Evolutionary conservation across 2,113 vertebrate genomes (phyloP).

Genomic region (Agapornis roseicollis): DNA sequence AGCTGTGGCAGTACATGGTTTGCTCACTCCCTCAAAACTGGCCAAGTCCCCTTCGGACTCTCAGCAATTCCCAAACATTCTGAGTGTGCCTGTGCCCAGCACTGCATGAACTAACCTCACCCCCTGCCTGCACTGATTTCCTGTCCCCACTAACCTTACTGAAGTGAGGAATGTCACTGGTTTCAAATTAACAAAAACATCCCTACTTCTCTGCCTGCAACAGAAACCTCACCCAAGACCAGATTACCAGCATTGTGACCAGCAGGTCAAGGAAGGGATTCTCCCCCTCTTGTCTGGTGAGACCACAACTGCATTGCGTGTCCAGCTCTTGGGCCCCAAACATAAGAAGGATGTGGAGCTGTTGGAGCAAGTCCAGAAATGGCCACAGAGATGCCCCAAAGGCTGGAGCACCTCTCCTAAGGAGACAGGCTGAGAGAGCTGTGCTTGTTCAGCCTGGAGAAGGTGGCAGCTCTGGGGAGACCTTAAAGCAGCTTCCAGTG

Average conservation of each 20-base stretch:
- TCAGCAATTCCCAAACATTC: rapidly evolving
- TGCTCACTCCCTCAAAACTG: background rate
- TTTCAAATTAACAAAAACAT: rapidly evolving
- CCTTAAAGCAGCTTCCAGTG: background rate
- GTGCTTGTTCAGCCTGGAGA: background rate
- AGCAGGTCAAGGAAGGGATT: background rate
- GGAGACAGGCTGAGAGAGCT: background rate
- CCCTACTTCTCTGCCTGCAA: background rate
- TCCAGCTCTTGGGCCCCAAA: background rate
- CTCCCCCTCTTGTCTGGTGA: background rate
- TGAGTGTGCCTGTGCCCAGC: background rate
- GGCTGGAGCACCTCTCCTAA: background rate
- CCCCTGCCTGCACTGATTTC: rapidly evolving
- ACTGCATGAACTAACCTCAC: rapidly evolving
- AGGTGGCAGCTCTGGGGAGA: background rate
- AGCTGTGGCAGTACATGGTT: background rate
- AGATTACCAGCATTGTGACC: background rate
- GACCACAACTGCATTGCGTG: background rate
- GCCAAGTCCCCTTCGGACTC: background rate
- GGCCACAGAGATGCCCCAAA: background rate
- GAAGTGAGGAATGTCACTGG: background rate
- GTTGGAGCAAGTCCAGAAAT: background rate
- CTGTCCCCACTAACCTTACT: rapidly evolving
- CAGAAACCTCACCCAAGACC: background rate
- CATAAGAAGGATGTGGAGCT: background rate